These are phyloP conservation scores for Eudemis profundana DNA, from an alignment of 2,888 invertebrate species.

Conservation along the genomic window DNA sequence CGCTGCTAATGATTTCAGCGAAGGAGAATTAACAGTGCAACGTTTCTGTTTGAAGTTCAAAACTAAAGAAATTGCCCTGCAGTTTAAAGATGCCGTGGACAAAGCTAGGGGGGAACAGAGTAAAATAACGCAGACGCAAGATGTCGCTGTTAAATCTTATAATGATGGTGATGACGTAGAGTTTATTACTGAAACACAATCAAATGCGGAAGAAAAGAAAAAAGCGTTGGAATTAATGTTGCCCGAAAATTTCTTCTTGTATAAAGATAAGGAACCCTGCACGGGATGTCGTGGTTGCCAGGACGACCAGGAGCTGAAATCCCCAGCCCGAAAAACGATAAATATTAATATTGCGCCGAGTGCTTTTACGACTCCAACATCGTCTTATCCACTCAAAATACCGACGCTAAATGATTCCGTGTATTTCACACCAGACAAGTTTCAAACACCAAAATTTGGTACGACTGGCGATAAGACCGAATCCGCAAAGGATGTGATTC, in stretches of 20 bases:
- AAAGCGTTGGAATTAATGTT: slow-evolving; percentile 88
- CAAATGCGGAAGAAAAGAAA: slow-evolving; percentile 87
- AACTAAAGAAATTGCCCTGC: slow-evolving; percentile 89
- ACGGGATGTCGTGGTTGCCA: slow-evolving; percentile 91
- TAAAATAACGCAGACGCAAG: slow-evolving; percentile 41
- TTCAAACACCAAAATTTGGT: slow-evolving; percentile 61
- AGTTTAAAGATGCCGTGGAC: slow-evolving; percentile 90
- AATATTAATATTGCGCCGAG: neutral
- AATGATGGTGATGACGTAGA: slow-evolving; percentile 80
- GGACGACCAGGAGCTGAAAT: slow-evolving; percentile 71
- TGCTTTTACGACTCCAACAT: slow-evolving; percentile 42
- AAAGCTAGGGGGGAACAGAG: slow-evolving; percentile 78
- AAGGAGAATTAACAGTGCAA: slow-evolving; percentile 90
- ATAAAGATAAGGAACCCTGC: slow-evolving; percentile 87
- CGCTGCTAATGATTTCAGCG: slow-evolving; percentile 94
- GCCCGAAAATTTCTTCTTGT: slow-evolving; percentile 91
- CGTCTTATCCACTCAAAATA: slow-evolving; percentile 64
- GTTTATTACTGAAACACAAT: slow-evolving; percentile 87
- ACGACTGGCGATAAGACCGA: slow-evolving; percentile 56
- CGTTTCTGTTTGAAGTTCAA: slow-evolving; percentile 94
- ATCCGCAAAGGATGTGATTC: slow-evolving; percentile 50
- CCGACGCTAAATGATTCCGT: slow-evolving; percentile 64
- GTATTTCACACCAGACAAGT: slow-evolving; percentile 78
- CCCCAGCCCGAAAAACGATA: slow-evolving; percentile 7
- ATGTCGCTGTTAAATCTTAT: slow-evolving; percentile 43